Conservation (phyloP, 2,113 vertebrate species). For the Psittacara wagleri region DNA sequence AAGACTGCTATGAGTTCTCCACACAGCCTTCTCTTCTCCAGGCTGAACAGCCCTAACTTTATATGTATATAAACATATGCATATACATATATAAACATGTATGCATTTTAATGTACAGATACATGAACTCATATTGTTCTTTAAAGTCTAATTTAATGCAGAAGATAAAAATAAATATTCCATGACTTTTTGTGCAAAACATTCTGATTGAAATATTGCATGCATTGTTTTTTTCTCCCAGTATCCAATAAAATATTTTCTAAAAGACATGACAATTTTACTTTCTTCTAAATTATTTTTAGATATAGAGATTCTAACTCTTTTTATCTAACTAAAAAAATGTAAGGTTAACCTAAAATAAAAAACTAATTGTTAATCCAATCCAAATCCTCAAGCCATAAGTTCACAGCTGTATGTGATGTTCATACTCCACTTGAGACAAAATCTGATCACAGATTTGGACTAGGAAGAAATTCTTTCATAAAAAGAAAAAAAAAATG, state of each 20-base stretch:
- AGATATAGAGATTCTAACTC: not conserved
- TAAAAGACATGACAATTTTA: not conserved
- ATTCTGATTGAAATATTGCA: not conserved
- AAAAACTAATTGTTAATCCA: not conserved
- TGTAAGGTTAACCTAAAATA: not conserved
- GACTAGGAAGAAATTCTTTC: not conserved
- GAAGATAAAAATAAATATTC: not conserved
- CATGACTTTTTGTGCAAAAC: not conserved
- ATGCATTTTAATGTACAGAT: not conserved
- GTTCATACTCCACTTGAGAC: not conserved
- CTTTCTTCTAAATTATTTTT: not conserved
- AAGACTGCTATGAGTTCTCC: not conserved
- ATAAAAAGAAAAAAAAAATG: not conserved
- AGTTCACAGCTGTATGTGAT: not conserved
- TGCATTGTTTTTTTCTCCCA: accelerated
- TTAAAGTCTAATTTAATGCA: not conserved
- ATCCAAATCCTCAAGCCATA: not conserved
- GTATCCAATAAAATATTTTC: not conserved
- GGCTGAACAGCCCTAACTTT: not conserved
- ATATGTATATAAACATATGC: not conserved
- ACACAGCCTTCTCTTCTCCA: not conserved
- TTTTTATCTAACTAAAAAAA: not conserved
- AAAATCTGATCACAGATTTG: not conserved
- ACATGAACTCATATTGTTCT: not conserved
- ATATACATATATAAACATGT: not conserved